A percentile compares a stretch with the other conserved stretches of the same genome.
These are phyloP conservation scores for Leucoraja ocellata DNA, from an alignment of 2,797 vertebrate species.

Conservation along the genomic window DNA sequence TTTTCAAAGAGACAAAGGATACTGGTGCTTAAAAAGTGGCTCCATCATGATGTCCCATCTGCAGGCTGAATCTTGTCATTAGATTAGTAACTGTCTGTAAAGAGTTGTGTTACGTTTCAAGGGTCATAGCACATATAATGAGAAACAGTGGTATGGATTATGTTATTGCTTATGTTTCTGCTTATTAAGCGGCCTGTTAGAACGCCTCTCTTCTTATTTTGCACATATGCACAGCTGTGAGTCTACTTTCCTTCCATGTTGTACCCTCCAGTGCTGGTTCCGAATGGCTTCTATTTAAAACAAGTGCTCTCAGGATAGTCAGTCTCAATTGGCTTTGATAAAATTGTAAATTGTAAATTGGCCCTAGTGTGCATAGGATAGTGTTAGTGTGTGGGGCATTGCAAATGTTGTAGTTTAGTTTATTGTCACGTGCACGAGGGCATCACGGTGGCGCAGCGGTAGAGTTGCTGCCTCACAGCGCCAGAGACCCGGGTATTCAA, in stretches of 20 bases:
- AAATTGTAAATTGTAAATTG: too few relatives aligned
- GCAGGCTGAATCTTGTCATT: conserved; percentile 4
- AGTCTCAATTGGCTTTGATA: background rate
- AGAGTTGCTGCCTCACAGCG: too few relatives aligned
- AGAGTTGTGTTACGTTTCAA: conserved; percentile 21
- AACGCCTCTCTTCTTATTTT: background rate
- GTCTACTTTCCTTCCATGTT: background rate
- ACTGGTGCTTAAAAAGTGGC: background rate
- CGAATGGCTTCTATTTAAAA: background rate
- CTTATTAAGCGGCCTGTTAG: background rate
- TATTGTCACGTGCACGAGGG: too few relatives aligned
- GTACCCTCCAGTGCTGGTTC: background rate
- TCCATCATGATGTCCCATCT: background rate
- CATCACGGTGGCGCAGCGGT: too few relatives aligned
- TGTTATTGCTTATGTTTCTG: background rate
- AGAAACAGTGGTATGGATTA: background rate
- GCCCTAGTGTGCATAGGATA: too few relatives aligned
- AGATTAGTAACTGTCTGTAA: background rate
- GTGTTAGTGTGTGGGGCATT: too few relatives aligned
- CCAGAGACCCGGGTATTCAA: too few relatives aligned
- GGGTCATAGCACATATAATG: background rate
- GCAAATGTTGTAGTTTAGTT: too few relatives aligned
- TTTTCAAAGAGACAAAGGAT: background rate
- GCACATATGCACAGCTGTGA: background rate
- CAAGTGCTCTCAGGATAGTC: background rate